A percentile compares a stretch with the other conserved stretches of the same genome.
These are phyloP conservation scores for Cotesia glomerata DNA, from an alignment of 1,140 invertebrate genomes.

Conservation along the genomic window DNA sequence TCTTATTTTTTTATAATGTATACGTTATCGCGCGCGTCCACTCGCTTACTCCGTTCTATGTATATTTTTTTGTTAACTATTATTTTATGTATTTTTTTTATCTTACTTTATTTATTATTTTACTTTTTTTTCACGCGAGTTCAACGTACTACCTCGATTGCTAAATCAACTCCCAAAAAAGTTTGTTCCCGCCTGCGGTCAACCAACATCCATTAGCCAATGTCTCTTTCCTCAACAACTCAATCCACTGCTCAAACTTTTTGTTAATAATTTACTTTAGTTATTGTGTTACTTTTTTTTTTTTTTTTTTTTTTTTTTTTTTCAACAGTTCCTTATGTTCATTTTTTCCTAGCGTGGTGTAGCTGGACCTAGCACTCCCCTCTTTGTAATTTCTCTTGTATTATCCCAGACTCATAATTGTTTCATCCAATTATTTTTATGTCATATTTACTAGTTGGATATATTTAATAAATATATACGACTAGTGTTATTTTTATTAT, in stretches of 20 bases:
- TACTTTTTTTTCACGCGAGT: conserved; percentile 14
- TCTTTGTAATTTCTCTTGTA: conserved; percentile 35
- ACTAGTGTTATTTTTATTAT: not conserved
- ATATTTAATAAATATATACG: not conserved
- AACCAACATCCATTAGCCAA: conserved; percentile 33
- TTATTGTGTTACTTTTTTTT: not conserved
- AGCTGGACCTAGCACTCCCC: conserved; percentile 61
- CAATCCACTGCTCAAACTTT: not conserved
- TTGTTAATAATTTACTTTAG: not conserved
- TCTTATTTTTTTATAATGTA: not conserved
- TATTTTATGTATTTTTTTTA: too few relatives aligned
- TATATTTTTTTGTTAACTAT: not conserved
- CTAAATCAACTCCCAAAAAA: conserved; percentile 29
- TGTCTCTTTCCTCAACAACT: conserved; percentile 1
- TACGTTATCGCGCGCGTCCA: not conserved
- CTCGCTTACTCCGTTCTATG: not conserved
- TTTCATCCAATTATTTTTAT: conserved; percentile 22
- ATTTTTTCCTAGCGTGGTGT: conserved; percentile 54
- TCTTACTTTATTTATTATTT: conserved; percentile 2
- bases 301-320: conserved; percentile 27
- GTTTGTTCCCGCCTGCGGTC: conserved; percentile 23
- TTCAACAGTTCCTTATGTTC: conserved; percentile 3
- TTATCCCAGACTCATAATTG: conserved; percentile 36
- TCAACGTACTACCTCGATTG: conserved; percentile 22
- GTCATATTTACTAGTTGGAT: not conserved